Base-by-base conservation (phyloP, 2,113 vertebrate genomes). In the Clarias magur region DNA sequence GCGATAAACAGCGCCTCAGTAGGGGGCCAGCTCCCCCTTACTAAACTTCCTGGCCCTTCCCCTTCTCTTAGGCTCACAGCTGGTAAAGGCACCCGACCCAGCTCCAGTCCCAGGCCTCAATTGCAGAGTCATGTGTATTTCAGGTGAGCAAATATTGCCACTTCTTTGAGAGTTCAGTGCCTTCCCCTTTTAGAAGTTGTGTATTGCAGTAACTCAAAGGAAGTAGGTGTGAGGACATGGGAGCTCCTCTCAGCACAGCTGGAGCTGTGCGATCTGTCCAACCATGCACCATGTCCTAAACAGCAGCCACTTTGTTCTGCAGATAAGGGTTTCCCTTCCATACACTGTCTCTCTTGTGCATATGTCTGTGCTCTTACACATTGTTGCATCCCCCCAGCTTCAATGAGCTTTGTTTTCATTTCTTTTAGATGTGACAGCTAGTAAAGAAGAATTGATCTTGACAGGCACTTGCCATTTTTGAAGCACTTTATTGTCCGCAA, bases 61-160 rank as follows among this genome's bases (percentile, higher is more conserved):
- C 92, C 91, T 88, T 90, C 93, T 94, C 91, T 75, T 87, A 86
- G 88, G 82, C 89, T 88, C 89, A 82, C 96, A 96, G 96, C 96
- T 97, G 96, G 91, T 23, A 89, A 88, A 92, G 90, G 88, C 85
- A 87, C 87, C 65, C 60, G 68, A 65, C 65, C 60, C 72, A 83
- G 85, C 70, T 84, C 30, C 73, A 78, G 88, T 76, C 93, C 94
- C 89, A 85, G 87, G 89, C 89, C 91, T 89, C 91, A 93, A 92
- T 92, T 90, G 91, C 91, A 85, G 89, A 94, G 91, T 93, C 93
- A 89, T 91, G 94, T 91, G 94, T 94, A 88, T 95, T 95, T 96
- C 95, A 96, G 96, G 97, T 96, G 97, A 96, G 96, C 96, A 98
- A 98, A 98, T 95, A 98, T 95, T 96, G 95, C 95, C 93, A 93